Evolutionary conservation across 2,888 invertebrate genomes (phyloP), one percentile per base, ranked within the genome.

Genomic region (Entomobrya proxima): DNA sequence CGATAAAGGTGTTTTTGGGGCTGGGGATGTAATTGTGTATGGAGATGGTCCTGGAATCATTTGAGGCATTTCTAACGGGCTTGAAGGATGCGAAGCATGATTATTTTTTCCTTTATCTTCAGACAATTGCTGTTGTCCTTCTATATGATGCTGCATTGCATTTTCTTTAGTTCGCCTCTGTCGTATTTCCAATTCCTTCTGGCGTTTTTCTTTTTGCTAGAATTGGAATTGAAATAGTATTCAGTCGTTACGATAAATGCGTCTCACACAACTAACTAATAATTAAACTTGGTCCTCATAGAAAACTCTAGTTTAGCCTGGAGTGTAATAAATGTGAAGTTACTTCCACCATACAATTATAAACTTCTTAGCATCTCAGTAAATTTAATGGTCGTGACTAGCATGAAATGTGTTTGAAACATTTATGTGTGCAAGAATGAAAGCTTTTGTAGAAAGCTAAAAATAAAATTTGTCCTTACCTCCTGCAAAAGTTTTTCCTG

Each of bases 401-500:
- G 21, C n/a, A 50, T 50, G n/a, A 21, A 50, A 50, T n/a, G n/a
- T n/a, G n/a, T n/a, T n/a, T n/a, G n/a, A 50, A 18, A 7, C 50
- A 18, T 18, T 18, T 47, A 55, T 9, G 15, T 58, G 3, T 30
- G 15, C 27, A 7, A 40, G 7, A 40, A 40, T 11, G 13, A 7
- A n/a, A 55, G 24, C 6, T 6, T 52, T 15, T 52, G 15, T n/a
- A 52, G 52, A 52, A 52, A 52, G 52, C 32, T 27, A 30, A 52
- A 75, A 18, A 1, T 18, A 67, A 2, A n/a, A n/a, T 9, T 40
- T 21, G 6, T 69, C 15, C 40, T 47, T 72, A 88, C 88, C 86
- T 88, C 88, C 69, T 88, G 67, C 6, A 88, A 50, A 37, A 88
- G 81, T 75, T 87, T 88, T 24, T 87, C 87, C 50, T 88, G 88